Percentiles rank a stretch among this genome's conserved stretches.
Conservation (phyloP, 2,888 invertebrate species). For the Ochropleura plecta region DNA sequence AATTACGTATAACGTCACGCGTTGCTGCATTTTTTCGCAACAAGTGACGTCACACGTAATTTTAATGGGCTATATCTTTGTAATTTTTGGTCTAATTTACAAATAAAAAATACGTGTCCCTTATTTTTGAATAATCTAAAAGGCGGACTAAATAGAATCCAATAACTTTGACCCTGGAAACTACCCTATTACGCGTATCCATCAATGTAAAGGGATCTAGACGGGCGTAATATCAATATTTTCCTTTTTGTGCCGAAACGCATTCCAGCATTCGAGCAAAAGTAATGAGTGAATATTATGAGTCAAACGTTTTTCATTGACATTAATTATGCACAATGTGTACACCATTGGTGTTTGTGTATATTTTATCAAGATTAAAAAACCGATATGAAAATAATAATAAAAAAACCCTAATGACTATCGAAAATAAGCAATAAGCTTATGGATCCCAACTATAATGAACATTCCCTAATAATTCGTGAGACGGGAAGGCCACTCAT, state of each 20-base stretch:
- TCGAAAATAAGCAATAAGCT: conserved; percentile 21
- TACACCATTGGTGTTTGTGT: background rate
- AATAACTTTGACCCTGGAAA: too few species aligned
- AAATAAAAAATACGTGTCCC: too few species aligned
- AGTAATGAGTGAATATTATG: background rate
- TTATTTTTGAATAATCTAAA: too few species aligned
- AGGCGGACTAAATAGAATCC: too few species aligned
- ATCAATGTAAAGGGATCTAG: too few species aligned
- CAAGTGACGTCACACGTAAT: too few species aligned
- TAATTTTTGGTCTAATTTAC: too few species aligned
- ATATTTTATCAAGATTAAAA: background rate
- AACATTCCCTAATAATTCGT: conserved; percentile 45
- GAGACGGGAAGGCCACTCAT: conserved; percentile 50
- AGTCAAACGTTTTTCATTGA: background rate
- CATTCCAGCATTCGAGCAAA: background rate
- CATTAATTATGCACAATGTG: background rate
- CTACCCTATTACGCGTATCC: too few species aligned
- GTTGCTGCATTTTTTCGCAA: too few species aligned
- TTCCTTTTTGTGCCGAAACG: background rate
- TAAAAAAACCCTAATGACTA: conserved; percentile 6
- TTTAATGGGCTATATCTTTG: too few species aligned
- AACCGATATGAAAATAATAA: background rate
- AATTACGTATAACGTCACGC: too few species aligned
- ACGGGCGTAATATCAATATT: background rate
- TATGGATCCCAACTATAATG: conserved; percentile 29